These are phyloP conservation scores for Cotesia glomerata DNA, from an alignment of 1,140 invertebrate species.

Conservation along the genomic window DNA sequence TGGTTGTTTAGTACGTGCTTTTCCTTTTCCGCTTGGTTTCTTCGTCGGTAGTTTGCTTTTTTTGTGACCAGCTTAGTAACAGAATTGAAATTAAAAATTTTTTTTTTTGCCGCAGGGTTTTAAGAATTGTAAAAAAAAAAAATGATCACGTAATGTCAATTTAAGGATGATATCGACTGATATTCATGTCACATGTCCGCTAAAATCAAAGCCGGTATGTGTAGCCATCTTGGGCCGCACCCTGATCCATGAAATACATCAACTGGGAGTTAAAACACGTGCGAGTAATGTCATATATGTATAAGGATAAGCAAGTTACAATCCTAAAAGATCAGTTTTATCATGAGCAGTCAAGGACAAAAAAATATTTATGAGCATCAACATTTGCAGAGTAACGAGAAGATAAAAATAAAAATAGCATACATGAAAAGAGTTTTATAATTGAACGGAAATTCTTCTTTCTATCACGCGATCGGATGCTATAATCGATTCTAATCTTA, in stretches of 20 bases:
- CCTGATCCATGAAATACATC: slow-evolving; percentile 38
- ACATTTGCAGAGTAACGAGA: not conserved
- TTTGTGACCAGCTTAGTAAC: slow-evolving; percentile 65
- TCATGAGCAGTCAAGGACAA: not conserved
- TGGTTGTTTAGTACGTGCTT: slow-evolving; percentile 78
- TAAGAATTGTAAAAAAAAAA: not conserved
- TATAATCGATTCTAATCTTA: not conserved
- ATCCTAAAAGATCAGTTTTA: slow-evolving; percentile 14
- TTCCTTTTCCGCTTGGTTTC: slow-evolving; percentile 73
- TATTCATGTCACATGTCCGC: too few relatives aligned
- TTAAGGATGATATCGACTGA: not conserved
- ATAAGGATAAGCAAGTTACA: not conserved
- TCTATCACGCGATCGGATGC: not conserved
- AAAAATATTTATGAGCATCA: too few relatives aligned
- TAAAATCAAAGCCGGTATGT: not conserved
- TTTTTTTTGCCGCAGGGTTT: not conserved
- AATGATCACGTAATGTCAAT: not conserved
- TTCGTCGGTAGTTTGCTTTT: slow-evolving; percentile 73
- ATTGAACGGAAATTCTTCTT: not conserved
- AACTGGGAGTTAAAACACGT: slow-evolving; percentile 38
- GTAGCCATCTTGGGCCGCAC: slow-evolving; percentile 61
- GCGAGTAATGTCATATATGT: not conserved
- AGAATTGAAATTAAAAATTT: slow-evolving; percentile 24
- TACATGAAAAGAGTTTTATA: not conserved
- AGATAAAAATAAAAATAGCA: not conserved